Percentiles rank a stretch among this genome's conserved stretches.
phyloP scores from a whole-genome alignment of 1,140 invertebrate genomes.

The Eubasilissa regina region DNA sequence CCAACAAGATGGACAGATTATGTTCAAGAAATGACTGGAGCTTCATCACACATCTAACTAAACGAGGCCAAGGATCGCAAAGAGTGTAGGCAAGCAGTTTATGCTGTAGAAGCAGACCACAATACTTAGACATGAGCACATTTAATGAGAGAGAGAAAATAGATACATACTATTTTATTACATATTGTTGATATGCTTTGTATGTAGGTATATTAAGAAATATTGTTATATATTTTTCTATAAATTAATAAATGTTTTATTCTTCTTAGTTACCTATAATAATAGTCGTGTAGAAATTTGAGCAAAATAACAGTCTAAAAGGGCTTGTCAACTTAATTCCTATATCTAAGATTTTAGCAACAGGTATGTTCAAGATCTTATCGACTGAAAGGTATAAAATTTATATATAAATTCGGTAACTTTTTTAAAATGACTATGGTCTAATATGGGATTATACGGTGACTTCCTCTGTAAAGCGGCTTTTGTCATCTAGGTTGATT shows the following conservation, averaged over 20 bases:
- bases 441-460: slow-evolving; percentile 75
- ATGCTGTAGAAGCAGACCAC: too few species aligned
- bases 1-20: too few species aligned
- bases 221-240: slow-evolving; percentile 4
- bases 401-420: slow-evolving; percentile 16
- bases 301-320: slow-evolving; percentile 34
- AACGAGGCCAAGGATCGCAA: too few species aligned
- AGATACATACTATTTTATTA: too few species aligned
- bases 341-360: slow-evolving; percentile 8
- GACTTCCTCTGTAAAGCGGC: slow-evolving; percentile 85
- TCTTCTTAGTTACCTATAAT: background rate
- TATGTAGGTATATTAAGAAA: slow-evolving; percentile 16
- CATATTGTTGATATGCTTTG: slow-evolving; percentile 32
- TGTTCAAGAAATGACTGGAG: too few species aligned
- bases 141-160: too few species aligned
- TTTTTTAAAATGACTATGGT: slow-evolving; percentile 11
- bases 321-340: background rate
- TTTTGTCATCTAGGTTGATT: slow-evolving; percentile 85
- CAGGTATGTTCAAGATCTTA: slow-evolving; percentile 1
- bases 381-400: slow-evolving; percentile 4
- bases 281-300: slow-evolving; percentile 5
- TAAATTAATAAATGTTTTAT: slow-evolving; percentile 1
- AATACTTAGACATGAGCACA: too few species aligned
- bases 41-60: too few species aligned
- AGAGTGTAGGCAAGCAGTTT: too few species aligned